These are phyloP conservation scores for Polypedilum vanderplanki DNA, from an alignment of 1,140 invertebrate species.

Conservation along the genomic window DNA sequence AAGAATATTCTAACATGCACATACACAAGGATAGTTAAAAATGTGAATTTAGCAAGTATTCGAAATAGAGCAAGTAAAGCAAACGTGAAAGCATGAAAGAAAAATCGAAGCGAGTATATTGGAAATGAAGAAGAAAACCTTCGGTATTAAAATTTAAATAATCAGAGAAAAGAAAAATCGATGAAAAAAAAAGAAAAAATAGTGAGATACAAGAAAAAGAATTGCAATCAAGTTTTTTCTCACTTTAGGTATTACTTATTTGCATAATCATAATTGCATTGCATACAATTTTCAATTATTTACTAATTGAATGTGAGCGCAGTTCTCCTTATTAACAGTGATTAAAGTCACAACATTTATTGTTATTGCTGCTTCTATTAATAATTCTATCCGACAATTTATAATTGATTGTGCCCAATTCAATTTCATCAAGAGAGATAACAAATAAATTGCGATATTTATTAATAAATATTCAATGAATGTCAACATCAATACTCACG, in stretches of 20 bases:
- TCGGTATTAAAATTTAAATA: background rate
- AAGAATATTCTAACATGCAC: background rate
- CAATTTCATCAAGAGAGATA: background rate
- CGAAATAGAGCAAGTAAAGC: background rate
- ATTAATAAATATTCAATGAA: background rate
- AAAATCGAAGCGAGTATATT: background rate
- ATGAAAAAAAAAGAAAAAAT: background rate
- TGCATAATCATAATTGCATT: background rate
- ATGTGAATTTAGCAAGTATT: background rate
- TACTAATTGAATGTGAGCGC: background rate
- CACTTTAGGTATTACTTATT: background rate
- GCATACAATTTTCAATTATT: background rate
- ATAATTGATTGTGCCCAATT: conserved; percentile 7
- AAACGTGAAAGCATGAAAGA: background rate
- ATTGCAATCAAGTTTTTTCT: background rate
- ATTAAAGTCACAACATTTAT: too few relatives aligned
- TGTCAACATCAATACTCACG: background rate
- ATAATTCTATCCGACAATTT: background rate
- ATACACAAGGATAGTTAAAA: background rate
- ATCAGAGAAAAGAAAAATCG: background rate
- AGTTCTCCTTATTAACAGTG: too few relatives aligned
- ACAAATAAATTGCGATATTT: background rate
- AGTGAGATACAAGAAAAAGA: background rate
- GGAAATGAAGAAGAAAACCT: background rate
- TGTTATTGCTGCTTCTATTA: too few relatives aligned